Evolutionary conservation across 2,888 invertebrate genomes (phyloP).

Genomic region (Orthosia gothica): DNA sequence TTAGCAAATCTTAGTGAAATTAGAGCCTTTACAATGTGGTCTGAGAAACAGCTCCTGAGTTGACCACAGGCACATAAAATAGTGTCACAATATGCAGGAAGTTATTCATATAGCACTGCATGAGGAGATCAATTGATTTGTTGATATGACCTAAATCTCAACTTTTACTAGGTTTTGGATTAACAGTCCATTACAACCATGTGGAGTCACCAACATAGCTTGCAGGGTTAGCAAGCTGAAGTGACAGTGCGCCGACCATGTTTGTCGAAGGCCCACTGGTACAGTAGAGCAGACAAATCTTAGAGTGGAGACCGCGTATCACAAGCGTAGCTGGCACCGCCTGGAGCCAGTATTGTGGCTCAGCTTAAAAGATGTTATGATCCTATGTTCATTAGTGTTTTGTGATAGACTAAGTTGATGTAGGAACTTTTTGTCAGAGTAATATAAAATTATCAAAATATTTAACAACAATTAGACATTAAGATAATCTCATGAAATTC

Average conservation of each 20-base stretch:
- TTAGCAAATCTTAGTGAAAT: constrained; percentile 16
- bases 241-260: too few relatives aligned
- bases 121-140: constrained; percentile 1
- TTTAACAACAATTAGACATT: too few relatives aligned
- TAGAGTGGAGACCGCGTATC: neutral
- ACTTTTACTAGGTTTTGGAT: neutral
- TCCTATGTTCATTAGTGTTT: neutral
- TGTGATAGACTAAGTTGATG: neutral
- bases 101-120: neutral
- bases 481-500: too few relatives aligned
- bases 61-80: constrained; percentile 34
- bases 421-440: too few relatives aligned
- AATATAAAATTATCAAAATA: too few relatives aligned
- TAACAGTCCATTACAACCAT: neutral
- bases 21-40: constrained; percentile 30
- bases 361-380: neutral
- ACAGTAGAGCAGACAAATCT: too few relatives aligned
- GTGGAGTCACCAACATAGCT: neutral
- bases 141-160: neutral
- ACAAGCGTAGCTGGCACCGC: neutral
- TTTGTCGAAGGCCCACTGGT: neutral
- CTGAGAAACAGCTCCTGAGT: constrained; percentile 11
- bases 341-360: neutral
- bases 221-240: neutral
- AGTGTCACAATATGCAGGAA: constrained; percentile 33